Evolutionary conservation across 1,140 invertebrate species (phyloP).

Genomic region (Drosophila pseudoobscura): DNA sequence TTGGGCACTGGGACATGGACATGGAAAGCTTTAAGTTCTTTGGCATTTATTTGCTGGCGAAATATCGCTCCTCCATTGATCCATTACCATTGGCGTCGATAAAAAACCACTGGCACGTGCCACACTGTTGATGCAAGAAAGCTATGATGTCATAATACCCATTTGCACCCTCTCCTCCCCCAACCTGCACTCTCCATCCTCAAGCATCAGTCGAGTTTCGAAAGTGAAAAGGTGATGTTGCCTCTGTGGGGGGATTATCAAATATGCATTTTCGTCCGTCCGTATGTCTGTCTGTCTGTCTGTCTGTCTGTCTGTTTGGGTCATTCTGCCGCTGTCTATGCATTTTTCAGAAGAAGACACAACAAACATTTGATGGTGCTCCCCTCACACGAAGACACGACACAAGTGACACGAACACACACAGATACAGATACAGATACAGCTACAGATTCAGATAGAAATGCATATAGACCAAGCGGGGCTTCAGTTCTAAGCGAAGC

Average conservation of each 20-base stretch:
- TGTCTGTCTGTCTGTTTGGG: neutral
- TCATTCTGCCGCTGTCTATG: conserved; percentile 33
- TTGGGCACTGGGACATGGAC: conserved; percentile 17
- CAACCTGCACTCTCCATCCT: neutral
- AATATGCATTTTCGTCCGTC: conserved; percentile 40
- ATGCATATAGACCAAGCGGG: neutral
- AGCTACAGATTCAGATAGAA: too few species aligned
- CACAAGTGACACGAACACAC: neutral
- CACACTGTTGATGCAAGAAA: conserved; percentile 42
- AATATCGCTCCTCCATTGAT: neutral
- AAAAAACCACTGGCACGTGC: conserved; percentile 49
- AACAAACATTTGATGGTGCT: conserved; percentile 24
- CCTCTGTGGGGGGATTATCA: conserved; percentile 26
- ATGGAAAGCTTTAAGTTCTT: conserved; percentile 1
- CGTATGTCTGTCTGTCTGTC: too few species aligned
- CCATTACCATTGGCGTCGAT: neutral
- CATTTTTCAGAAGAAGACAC: conserved; percentile 38
- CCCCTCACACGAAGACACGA: neutral
- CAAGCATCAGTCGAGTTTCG: conserved; percentile 56
- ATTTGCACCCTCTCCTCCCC: conserved; percentile 17
- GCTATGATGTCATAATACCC: conserved; percentile 63
- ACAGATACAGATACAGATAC: too few species aligned
- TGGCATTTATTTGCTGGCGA: too few species aligned
- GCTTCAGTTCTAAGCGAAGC: conserved; percentile 27
- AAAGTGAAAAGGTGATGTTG: conserved; percentile 63